These are phyloP conservation scores for Rhabditoides inermis DNA, from an alignment of 2,888 invertebrate species.

Conservation along the genomic window DNA sequence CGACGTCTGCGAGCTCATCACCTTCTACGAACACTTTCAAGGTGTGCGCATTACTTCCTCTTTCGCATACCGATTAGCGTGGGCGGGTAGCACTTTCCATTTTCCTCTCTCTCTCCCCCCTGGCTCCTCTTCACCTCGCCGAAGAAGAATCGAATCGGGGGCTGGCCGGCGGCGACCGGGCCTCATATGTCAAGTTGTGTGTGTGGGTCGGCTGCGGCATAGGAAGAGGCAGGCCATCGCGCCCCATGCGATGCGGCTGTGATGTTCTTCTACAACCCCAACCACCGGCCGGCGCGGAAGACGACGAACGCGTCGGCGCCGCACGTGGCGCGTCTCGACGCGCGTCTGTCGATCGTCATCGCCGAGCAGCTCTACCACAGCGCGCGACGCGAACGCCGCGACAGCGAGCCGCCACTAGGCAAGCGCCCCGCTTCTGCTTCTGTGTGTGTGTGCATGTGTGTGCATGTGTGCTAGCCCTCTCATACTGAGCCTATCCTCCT, in stretches of 20 bases:
- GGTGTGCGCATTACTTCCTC: not conserved
- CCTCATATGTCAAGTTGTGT: no score
- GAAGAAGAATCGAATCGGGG: no score
- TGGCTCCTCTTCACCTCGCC: conserved; percentile 5
- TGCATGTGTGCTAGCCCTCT: no score
- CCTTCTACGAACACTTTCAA: not conserved
- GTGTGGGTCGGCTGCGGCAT: no score
- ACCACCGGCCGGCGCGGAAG: conserved; percentile 14
- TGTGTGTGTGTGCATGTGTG: no score
- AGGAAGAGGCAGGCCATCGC: no score
- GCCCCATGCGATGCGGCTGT: no score
- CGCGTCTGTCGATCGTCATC: conserved; percentile 5
- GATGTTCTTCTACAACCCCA: conserved; percentile 37
- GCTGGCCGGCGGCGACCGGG: no score
- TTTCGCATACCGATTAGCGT: not conserved
- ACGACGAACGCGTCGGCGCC: conserved; percentile 12
- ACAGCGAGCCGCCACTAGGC: not conserved
- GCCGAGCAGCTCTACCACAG: not conserved
- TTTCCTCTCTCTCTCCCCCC: no score
- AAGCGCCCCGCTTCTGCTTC: not conserved
- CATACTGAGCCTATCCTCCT: no score
- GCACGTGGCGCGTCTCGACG: conserved; percentile 5
- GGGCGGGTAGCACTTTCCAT: not conserved
- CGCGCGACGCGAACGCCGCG: not conserved
- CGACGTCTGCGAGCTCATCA: conserved; percentile 4